Percentiles rank a stretch among this genome's conserved stretches.
These are phyloP conservation scores for Prolemur simus DNA, from an alignment of 2,113 vertebrate species.

Conservation along the genomic window DNA sequence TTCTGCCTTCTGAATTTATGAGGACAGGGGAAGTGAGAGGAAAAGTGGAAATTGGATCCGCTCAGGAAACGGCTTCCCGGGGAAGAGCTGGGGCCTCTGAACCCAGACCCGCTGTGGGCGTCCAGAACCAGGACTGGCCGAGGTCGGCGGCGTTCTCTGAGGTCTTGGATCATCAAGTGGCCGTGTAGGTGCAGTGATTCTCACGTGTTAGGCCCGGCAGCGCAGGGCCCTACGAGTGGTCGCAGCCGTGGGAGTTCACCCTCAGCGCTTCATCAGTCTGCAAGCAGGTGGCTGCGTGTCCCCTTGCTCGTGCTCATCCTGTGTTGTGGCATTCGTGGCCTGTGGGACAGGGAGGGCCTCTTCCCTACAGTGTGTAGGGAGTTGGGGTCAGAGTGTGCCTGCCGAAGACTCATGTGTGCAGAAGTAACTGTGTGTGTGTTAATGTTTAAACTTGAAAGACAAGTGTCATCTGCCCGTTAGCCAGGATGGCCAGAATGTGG, in stretches of 20 bases:
- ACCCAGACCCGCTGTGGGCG: neutral
- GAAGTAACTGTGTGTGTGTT: neutral
- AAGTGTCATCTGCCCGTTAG: neutral
- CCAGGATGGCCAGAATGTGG: neutral
- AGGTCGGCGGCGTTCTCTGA: fast-evolving
- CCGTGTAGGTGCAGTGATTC: fast-evolving
- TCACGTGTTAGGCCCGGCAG: fast-evolving
- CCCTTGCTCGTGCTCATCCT: fast-evolving
- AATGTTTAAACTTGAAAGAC: too few relatives aligned
- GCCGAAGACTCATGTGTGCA: fast-evolving
- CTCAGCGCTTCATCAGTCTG: fast-evolving
- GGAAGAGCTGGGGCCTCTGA: neutral
- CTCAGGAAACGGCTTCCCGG: neutral
- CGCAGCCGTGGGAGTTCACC: fast-evolving
- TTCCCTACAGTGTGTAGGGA: neutral
- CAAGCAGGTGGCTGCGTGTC: fast-evolving
- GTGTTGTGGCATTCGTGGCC: neutral
- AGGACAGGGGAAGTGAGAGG: neutral
- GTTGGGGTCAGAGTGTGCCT: too few relatives aligned
- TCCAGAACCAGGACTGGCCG: neutral
- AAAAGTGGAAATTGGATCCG: neutral
- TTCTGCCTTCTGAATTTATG: neutral
- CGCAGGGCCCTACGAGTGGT: fast-evolving
- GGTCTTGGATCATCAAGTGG: fast-evolving
- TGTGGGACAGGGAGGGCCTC: neutral